Conservation (phyloP, 2,888 invertebrate genomes). For the Andrena haemorrhoa region DNA sequence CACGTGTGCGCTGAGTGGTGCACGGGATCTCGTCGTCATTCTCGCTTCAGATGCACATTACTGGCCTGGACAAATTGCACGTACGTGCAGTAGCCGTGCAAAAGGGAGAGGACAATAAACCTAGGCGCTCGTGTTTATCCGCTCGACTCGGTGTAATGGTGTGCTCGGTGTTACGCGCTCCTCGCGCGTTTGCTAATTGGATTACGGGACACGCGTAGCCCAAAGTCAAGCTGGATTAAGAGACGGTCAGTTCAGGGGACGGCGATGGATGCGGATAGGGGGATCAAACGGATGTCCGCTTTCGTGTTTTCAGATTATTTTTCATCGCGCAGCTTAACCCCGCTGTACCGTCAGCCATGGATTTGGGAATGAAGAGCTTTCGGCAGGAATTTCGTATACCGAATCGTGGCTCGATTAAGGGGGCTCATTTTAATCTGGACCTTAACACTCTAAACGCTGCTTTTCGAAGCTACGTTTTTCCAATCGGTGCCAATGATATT, state of each 20-base stretch:
- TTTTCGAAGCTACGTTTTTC: too few species aligned
- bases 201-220: conserved; percentile 58
- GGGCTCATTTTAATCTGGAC: too few species aligned
- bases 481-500: too few species aligned
- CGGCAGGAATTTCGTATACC: too few species aligned
- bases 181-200: conserved; percentile 51
- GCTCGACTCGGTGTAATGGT: not conserved
- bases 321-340: too few species aligned
- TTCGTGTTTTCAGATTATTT: not conserved
- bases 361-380: too few species aligned
- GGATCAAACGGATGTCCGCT: conserved; percentile 12
- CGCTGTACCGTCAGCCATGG: too few species aligned
- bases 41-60: not conserved
- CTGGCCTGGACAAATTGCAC: conserved; percentile 21
- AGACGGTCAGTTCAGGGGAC: conserved; percentile 27
- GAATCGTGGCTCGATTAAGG: too few species aligned
- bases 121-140: conserved; percentile 26
- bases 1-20: not conserved
- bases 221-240: conserved; percentile 60
- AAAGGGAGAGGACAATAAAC: conserved; percentile 42
- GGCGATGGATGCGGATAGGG: not conserved
- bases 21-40: not conserved
- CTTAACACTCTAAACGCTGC: too few species aligned
- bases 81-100: not conserved
- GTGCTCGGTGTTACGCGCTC: conserved; percentile 39